These are phyloP conservation scores for Ambastaia sidthimunki DNA, from an alignment of 2,797 vertebrate genomes.

Conservation along the genomic window DNA sequence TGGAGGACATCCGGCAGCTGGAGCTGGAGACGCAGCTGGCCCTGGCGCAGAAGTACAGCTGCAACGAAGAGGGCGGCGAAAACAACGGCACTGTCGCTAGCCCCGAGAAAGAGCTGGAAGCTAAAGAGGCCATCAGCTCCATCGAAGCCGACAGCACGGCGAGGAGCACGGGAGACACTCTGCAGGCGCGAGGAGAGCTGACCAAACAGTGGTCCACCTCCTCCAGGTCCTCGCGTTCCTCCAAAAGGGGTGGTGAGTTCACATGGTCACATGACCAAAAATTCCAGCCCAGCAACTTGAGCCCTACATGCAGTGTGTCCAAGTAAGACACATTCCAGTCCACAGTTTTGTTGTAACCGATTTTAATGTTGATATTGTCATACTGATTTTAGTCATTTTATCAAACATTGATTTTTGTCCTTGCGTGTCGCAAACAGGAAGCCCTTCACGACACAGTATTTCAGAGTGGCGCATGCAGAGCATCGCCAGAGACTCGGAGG, in stretches of 20 bases:
- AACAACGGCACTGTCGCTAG: slow-evolving; percentile 71
- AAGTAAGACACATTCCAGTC: too few relatives aligned
- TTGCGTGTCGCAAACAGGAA: slow-evolving; percentile 75
- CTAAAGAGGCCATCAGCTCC: slow-evolving; percentile 74
- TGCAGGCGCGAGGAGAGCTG: slow-evolving; percentile 82
- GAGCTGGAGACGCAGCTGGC: slow-evolving; percentile 96
- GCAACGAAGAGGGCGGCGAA: slow-evolving; percentile 79
- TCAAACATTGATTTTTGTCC: neutral
- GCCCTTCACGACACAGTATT: slow-evolving; percentile 93
- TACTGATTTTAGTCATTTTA: too few relatives aligned
- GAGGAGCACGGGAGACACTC: slow-evolving; percentile 68
- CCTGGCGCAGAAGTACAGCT: slow-evolving; percentile 91
- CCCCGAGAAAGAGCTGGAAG: slow-evolving; percentile 75
- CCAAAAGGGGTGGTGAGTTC: slow-evolving; percentile 90
- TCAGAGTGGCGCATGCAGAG: slow-evolving; percentile 99
- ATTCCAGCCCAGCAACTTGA: too few relatives aligned
- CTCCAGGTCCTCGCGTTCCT: slow-evolving; percentile 93
- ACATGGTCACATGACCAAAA: neutral
- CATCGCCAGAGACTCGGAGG: slow-evolving; percentile 95
- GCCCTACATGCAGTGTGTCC: too few relatives aligned
- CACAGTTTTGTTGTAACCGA: too few relatives aligned
- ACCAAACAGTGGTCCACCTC: slow-evolving; percentile 99
- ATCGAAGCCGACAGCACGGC: slow-evolving; percentile 73
- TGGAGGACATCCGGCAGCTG: slow-evolving; percentile 93
- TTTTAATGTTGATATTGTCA: too few relatives aligned